Base-by-base conservation (phyloP, 2,888 invertebrate species). In the Leuctra nigra region DNA sequence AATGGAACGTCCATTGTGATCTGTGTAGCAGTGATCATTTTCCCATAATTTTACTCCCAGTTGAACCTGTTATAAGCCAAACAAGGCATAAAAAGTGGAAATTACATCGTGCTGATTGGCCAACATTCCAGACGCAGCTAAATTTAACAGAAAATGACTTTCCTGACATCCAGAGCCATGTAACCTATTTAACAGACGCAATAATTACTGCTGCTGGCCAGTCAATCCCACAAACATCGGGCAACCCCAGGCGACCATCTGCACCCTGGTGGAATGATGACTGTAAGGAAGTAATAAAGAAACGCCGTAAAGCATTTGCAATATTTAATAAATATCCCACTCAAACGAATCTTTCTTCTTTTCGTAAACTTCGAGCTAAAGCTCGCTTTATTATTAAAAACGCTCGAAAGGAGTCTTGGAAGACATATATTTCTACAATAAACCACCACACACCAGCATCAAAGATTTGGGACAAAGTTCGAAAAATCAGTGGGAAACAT, bases 181-280 rank as follows among this genome's bases (percentile, higher is more conserved):
- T 46, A 16, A 16, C 20, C 24, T 6, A 22, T 24, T 11, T 46
- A 23, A 46, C 46, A 9, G 41, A 41, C 14, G 20, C 16, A 9
- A 16, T 41, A 18, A 41, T 41, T 20, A 13, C 6, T 7, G 16
- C 38, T n/a, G 47, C 47, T 9, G 16, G 18, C 4, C 4, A 9
- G 4, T 13, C 25, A 9, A 18, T 47, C 9, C 47, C 23, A n/a
- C 38, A 11, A 7, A 38, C 38, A 6, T 38, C 38, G 4, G 38
- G n/a, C 7, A 38, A 6, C 38, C n/a, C 38, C n/a, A 4, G 38
- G 4, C 38, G 38, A n/a, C 6, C 16, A 38, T 20, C 47, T n/a
- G 47, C 18, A 9, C 47, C 47, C 6, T 47, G 47, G 47, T 47
- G 47, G 47, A 47, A 47, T 18, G 47, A 7, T 11, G 47, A 47